Percentiles rank a stretch among this genome's conserved stretches.
Evolutionary conservation across 2,113 vertebrate genomes (phyloP).

Genomic region (Aix galericulata): DNA sequence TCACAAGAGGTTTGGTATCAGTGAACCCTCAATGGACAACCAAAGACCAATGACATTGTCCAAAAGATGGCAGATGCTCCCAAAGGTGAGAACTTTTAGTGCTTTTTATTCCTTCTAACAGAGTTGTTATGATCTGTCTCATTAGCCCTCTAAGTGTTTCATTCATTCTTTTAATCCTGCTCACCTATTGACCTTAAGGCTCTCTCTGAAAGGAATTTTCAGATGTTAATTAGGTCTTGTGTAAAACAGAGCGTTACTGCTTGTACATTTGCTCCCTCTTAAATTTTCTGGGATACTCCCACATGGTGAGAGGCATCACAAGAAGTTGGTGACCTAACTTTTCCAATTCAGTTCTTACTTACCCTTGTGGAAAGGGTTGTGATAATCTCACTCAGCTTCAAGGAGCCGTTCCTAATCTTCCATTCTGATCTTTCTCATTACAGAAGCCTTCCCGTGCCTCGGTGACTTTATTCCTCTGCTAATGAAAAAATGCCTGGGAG

Average conservation of each 20-base stretch:
- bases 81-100: neutral
- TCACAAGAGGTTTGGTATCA: neutral
- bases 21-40: neutral
- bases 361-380: neutral
- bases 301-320: neutral
- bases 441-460: neutral
- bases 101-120: neutral
- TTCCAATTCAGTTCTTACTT: neutral
- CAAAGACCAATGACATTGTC: neutral
- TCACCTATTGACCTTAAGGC: neutral
- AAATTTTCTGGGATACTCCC: conserved; percentile 18
- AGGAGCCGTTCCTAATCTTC: neutral
- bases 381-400: neutral
- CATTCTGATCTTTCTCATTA: neutral
- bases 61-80: neutral
- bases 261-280: neutral
- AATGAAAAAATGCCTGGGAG: conserved; percentile 33
- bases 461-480: conserved; percentile 19
- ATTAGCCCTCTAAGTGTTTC: neutral
- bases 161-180: neutral
- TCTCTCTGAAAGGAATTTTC: neutral
- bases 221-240: neutral
- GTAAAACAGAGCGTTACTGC: neutral
- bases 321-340: conserved; percentile 7
- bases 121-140: neutral